Evolutionary conservation across 1,140 invertebrate species (phyloP), one percentile per base, ranked within the genome.

Genomic region (Macrobrachium rosenbergii): DNA sequence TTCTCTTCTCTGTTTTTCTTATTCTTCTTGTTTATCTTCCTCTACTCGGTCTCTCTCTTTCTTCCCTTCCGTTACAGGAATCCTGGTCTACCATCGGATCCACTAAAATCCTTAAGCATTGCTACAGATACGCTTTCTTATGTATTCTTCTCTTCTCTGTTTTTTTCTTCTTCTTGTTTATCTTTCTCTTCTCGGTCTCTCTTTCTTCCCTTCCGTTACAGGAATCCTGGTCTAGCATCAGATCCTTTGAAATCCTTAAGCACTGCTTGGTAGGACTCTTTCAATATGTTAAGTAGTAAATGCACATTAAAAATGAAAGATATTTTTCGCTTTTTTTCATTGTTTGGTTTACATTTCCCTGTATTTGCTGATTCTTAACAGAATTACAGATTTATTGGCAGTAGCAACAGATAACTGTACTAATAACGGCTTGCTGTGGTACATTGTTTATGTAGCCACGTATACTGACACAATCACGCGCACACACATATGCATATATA

Each of bases 401-500:
- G 28, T 37, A 37, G 28, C 28, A 37, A 37, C 3, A 37, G 1
- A 37, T 37, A 37, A 37, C 28, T 37, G 3, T 37, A 37, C 28
- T 37, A 37, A 37, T 17, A 14, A 75, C 21, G 21, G 17, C 7
- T 73, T n/a, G n/a, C n/a, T n/a, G n/a, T n/a, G n/a, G n/a, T n/a
- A n/a, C n/a, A n/a, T n/a, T n/a, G n/a, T n/a, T n/a, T n/a, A n/a
- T n/a, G n/a, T n/a, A n/a, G n/a, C n/a, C n/a, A n/a, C n/a, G n/a
- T n/a, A n/a, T n/a, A n/a, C n/a, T n/a, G 3, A 83, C 17, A 83
- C 16, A 73, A 0, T 82, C 75, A 82, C 16, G 82, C 52, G 62
- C 75, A 86, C 16, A 82, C 45, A 63, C 17, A 86, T 2, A 84
- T 58, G 37, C n/a, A 86, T 19, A 86, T 17, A 79, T 19, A 86